Evolutionary conservation across 2,113 vertebrate species (phyloP).

Genomic region (Nannospalax galili): DNA sequence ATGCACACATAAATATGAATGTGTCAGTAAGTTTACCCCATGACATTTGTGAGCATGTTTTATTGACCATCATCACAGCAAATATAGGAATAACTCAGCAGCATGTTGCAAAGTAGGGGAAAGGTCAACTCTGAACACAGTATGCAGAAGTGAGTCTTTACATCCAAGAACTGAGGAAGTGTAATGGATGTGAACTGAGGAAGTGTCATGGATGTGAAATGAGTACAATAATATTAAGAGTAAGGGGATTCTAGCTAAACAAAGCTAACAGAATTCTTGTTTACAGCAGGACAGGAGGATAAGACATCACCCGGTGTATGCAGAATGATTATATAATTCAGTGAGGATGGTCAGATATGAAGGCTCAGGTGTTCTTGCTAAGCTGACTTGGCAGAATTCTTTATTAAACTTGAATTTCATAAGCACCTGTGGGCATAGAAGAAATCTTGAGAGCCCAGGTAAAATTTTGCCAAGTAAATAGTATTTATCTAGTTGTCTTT

Average conservation of each 20-base stretch:
- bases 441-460: neutral
- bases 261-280: neutral
- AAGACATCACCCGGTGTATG: accelerated
- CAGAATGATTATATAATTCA: neutral
- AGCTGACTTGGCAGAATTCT: neutral
- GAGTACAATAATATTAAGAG: neutral
- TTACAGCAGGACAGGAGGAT: accelerated
- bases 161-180: accelerated
- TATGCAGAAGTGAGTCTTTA: neutral
- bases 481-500: neutral
- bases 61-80: neutral
- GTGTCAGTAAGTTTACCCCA: too few species aligned
- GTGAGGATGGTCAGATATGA: neutral
- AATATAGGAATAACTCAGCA: accelerated
- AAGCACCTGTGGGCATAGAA: neutral
- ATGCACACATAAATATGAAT: neutral
- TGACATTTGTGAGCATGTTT: neutral
- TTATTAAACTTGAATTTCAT: neutral
- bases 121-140: neutral
- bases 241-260: neutral
- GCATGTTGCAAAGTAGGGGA: neutral
- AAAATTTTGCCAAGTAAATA: neutral
- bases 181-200: neutral
- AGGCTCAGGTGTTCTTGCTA: neutral
- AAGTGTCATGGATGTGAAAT: neutral